These are phyloP conservation scores for Epirrita christyi DNA, from an alignment of 2,888 invertebrate species.

Conservation along the genomic window DNA sequence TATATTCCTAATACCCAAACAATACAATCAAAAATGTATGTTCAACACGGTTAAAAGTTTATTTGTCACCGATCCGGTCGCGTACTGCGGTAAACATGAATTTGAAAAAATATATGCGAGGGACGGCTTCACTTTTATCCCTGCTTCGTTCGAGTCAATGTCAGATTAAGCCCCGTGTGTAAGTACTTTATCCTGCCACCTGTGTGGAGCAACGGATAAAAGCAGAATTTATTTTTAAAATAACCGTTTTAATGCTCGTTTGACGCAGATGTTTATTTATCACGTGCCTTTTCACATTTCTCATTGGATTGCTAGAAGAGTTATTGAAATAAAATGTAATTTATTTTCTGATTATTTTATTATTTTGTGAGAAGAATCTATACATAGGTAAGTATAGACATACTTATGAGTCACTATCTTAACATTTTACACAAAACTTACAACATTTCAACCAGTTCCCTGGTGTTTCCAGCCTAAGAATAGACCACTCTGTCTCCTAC, in stretches of 20 bases:
- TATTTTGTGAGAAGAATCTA: background rate
- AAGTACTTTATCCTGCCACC: constrained; percentile 61
- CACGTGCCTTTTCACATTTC: constrained; percentile 21
- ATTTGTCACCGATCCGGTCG: constrained; percentile 26
- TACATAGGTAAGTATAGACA: too few species aligned
- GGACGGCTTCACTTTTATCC: constrained; percentile 42
- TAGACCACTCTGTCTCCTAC: too few species aligned
- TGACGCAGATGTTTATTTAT: constrained; percentile 27
- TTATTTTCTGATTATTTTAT: constrained; percentile 8
- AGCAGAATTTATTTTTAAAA: constrained; percentile 46
- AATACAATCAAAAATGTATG: constrained; percentile 12
- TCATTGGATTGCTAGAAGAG: constrained; percentile 12
- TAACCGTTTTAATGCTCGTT: constrained; percentile 34
- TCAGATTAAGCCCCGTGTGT: constrained; percentile 58
- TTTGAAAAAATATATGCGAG: constrained; percentile 35
- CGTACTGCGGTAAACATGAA: constrained; percentile 34
- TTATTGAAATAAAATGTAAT: constrained; percentile 23
- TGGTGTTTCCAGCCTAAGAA: too few species aligned
- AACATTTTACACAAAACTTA: too few species aligned
- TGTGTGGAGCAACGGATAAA: constrained; percentile 48
- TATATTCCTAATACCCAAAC: background rate
- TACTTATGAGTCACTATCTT: too few species aligned
- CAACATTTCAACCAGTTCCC: too few species aligned
- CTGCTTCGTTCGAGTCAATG: constrained; percentile 52
- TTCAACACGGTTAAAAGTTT: constrained; percentile 24